Evolutionary conservation across 2,888 invertebrate species (phyloP).

Genomic region (Tenthredo distinguenda): DNA sequence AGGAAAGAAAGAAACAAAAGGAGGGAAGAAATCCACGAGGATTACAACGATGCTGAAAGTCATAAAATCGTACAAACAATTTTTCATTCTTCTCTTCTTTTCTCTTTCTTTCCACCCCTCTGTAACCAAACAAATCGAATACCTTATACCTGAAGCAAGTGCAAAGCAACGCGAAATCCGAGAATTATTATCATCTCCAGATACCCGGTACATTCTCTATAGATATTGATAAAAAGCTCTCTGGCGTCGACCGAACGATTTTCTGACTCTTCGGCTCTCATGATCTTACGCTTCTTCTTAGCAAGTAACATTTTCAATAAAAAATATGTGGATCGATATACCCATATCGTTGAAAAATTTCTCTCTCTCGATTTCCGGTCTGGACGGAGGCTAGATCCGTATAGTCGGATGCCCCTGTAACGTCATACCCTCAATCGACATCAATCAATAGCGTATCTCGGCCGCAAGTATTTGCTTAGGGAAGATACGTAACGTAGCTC

Average conservation of each 20-base stretch:
- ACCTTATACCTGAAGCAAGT: slow-evolving; percentile 28
- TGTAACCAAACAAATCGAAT: not conserved
- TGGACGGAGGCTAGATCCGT: not conserved
- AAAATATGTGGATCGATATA: too few species aligned
- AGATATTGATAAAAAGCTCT: not conserved
- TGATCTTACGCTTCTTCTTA: too few species aligned
- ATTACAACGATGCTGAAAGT: not conserved
- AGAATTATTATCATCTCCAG: not conserved
- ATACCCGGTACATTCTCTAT: not conserved
- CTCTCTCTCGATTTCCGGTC: not conserved
- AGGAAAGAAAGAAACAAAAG: not conserved
- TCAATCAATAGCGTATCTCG: slow-evolving; percentile 42
- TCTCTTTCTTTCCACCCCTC: not conserved
- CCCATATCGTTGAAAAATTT: not conserved
- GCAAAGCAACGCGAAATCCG: not conserved
- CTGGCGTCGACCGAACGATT: too few species aligned
- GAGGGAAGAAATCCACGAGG: not conserved
- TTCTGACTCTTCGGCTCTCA: not conserved
- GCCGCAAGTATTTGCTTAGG: slow-evolving; percentile 27
- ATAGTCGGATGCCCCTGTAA: not conserved
- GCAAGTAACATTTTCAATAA: too few species aligned
- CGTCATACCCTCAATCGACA: slow-evolving; percentile 39
- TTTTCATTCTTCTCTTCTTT: not conserved
- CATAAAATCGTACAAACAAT: slow-evolving; percentile 34
- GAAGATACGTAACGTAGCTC: slow-evolving; percentile 27